A percentile compares a stretch with the other conserved stretches of the same genome.
phyloP scores from a whole-genome alignment of 2,113 vertebrate species.

The Oophaga pumilio region DNA sequence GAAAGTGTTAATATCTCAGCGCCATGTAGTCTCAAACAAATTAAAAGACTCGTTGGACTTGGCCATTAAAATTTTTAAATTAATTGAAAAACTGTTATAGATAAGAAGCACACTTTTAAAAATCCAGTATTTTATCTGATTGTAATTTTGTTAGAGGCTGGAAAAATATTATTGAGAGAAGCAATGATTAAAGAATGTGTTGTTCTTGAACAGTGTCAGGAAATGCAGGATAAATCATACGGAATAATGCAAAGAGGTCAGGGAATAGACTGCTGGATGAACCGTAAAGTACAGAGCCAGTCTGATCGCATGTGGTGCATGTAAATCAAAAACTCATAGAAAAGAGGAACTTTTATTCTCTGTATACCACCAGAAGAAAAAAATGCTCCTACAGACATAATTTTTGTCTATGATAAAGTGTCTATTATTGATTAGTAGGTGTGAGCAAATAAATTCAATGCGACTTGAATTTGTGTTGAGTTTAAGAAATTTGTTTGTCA shows the following conservation, averaged over 20 bases:
- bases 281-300: background rate
- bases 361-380: background rate
- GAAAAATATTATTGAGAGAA: slow-evolving; percentile 24
- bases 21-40: slow-evolving; percentile 5
- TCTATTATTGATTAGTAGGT: background rate
- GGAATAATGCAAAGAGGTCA: slow-evolving; percentile 6
- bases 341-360: background rate
- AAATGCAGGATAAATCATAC: slow-evolving; percentile 1
- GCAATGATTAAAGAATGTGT: background rate
- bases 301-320: background rate
- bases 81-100: slow-evolving; percentile 18
- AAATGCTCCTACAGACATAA: background rate
- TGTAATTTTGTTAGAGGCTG: slow-evolving; percentile 18
- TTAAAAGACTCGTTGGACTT: background rate
- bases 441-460: no score
- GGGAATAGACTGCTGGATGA: background rate
- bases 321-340: background rate
- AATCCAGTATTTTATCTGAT: slow-evolving; percentile 31
- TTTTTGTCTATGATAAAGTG: background rate
- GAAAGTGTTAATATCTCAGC: background rate
- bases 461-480: no score
- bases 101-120: slow-evolving; percentile 11
- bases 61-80: slow-evolving; percentile 38
- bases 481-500: no score
- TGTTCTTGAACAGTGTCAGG: slow-evolving; percentile 2